Base-by-base conservation (phyloP, 2,888 invertebrate species). In the Ecliptopera silaceata region DNA sequence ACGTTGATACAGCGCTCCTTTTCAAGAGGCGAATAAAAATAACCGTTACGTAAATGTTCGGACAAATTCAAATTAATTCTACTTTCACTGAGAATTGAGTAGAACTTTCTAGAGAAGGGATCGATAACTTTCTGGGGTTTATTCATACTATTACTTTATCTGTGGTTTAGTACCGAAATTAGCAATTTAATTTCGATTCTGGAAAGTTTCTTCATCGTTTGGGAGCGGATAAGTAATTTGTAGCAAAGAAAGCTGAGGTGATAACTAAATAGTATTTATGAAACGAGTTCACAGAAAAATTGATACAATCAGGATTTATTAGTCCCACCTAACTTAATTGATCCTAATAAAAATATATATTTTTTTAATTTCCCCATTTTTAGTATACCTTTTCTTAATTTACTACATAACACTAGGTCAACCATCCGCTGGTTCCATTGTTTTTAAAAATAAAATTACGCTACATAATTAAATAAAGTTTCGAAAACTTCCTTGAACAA, bases 141-240 rank as follows among this genome's bases (percentile, higher is more conserved):
- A 81, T 77, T 5, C 31, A 15, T 74, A 78, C 74, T 77, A 65
- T 43, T 39, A 18, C 39, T 39, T 39, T 12, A 13, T 39, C 48
- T 54, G 54, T 42, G 47, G 29, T 78, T 63, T 78, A 82, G 80
- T 75, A 77, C 75, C 76, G 65, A 82, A 83, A 84, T 84, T 84
- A 82, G 84, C 82, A 82, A 84, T 82, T 83, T 81, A 84, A 82
- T 84, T 84, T 80, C 77, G 78, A 82, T 82, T 74, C 77, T 70
- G 69, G 70, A 76, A 84, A 82, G 80, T 83, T 82, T 75, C 79
- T 71, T 75, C 79, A 79, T 79, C 75, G 75, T 73, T 70, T 64
- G 61, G 65, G 64, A 80, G 72, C 64, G 75, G 70, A 77, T 78
- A 75, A 79, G 81, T 82, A 79, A 83, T 83, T 81, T 78, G 75